Percentiles rank a stretch among this genome's conserved stretches.
Evolutionary conservation across 2,113 vertebrate species (phyloP).

Genomic region (Puffinus mauretanicus): DNA sequence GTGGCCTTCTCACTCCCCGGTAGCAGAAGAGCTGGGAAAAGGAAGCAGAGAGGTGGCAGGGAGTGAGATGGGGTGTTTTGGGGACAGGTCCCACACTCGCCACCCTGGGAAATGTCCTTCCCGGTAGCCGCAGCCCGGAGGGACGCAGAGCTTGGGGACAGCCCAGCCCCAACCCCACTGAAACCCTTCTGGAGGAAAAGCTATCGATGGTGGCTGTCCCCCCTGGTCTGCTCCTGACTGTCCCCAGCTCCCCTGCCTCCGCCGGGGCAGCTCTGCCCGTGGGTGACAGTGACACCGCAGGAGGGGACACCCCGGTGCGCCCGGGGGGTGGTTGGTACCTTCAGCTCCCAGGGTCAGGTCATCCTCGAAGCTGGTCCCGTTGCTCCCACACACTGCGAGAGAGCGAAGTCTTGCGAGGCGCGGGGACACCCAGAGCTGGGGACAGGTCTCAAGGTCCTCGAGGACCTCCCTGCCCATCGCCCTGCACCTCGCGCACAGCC

Average conservation of each 20-base stretch:
- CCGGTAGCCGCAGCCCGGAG: accelerated
- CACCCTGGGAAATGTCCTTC: background rate
- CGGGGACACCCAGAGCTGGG: background rate
- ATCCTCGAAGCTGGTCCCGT: slow-evolving; percentile 78
- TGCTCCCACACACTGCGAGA: slow-evolving; percentile 62
- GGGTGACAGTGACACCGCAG: background rate
- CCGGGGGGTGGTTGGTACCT: slow-evolving; percentile 63
- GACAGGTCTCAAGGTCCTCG: background rate
- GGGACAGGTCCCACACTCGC: background rate
- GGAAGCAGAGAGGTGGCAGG: background rate
- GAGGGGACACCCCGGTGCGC: background rate
- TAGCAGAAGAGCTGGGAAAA: slow-evolving; percentile 56
- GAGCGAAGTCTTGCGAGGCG: background rate
- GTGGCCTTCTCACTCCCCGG: background rate
- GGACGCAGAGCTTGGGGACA: background rate
- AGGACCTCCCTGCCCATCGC: background rate
- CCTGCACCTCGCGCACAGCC: background rate
- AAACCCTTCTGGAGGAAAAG: background rate
- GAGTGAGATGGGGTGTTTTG: accelerated
- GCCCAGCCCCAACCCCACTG: background rate
- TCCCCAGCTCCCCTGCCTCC: background rate
- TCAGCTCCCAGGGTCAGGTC: slow-evolving; percentile 86
- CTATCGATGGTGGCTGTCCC: background rate
- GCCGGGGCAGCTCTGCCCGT: accelerated
- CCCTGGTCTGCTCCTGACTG: background rate